Evolutionary conservation across 2,888 invertebrate species (phyloP).

Genomic region (Mellilla xanthometata): DNA sequence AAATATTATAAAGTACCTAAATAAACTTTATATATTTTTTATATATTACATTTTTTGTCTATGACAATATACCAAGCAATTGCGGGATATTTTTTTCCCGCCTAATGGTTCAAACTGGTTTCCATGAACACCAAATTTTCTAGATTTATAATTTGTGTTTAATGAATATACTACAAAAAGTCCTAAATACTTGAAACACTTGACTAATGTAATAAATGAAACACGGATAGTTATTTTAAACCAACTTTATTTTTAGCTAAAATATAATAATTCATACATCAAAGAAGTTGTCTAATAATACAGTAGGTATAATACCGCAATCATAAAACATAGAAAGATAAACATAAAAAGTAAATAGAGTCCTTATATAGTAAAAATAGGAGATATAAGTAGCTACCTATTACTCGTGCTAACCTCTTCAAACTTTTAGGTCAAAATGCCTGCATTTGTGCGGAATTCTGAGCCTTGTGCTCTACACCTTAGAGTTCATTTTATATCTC

Average conservation of each 20-base stretch:
- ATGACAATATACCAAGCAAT: no score
- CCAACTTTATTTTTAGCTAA: constrained; percentile 83
- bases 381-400: constrained; percentile 61
- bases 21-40: no score
- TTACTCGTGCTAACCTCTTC: constrained; percentile 39
- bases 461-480: constrained; percentile 35
- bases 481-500: constrained; percentile 29
- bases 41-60: no score
- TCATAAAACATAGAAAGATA: constrained; percentile 53
- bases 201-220: constrained; percentile 31
- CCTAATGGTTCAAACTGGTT: no score
- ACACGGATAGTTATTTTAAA: constrained; percentile 70
- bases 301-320: constrained; percentile 68
- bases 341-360: constrained; percentile 31
- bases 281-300: constrained; percentile 77
- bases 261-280: constrained; percentile 83
- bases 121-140: no score
- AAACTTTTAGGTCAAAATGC: constrained; percentile 35
- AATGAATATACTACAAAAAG: no score
- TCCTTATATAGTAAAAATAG: constrained; percentile 35
- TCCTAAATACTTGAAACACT: no score
- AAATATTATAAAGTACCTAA: no score
- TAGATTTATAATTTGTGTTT: no score
- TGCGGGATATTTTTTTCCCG: no score
- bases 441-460: constrained; percentile 47